Conservation (phyloP, 2,888 invertebrate genomes). For the Lasioglossum figueresi region DNA sequence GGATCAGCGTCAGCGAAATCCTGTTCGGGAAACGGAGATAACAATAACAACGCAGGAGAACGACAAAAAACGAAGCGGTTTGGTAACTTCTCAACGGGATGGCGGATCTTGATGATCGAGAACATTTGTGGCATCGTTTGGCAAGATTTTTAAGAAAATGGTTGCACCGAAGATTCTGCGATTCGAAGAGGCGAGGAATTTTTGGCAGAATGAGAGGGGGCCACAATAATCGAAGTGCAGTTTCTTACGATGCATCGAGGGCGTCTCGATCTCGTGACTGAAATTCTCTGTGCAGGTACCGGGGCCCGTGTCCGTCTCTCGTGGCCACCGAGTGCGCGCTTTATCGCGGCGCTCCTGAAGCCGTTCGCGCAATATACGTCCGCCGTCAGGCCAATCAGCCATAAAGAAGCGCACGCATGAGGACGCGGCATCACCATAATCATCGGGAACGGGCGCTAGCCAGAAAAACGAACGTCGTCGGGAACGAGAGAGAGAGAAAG, state of each 20-base stretch:
- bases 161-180: background rate
- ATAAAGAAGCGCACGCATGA: conserved; percentile 62
- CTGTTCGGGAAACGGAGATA: background rate
- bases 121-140: background rate
- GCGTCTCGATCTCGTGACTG: background rate
- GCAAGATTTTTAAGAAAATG: background rate
- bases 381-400: conserved; percentile 61
- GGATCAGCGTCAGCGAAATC: background rate
- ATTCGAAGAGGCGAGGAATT: background rate
- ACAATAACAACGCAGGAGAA: background rate
- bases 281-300: background rate
- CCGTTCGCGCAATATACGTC: conserved; percentile 62
- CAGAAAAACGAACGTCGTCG: conserved; percentile 20
- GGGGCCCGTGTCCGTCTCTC: background rate
- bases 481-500: no score
- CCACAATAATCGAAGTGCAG: background rate
- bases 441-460: conserved; percentile 64
- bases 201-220: background rate
- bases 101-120: background rate
- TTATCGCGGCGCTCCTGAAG: conserved; percentile 48
- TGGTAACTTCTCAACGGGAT: background rate
- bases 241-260: background rate
- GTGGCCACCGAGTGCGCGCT: conserved; percentile 44
- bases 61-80: background rate
- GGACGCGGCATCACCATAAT: conserved; percentile 70